phyloP scores from a whole-genome alignment of 2,113 vertebrate species.

The Maccullochella peelii region DNA sequence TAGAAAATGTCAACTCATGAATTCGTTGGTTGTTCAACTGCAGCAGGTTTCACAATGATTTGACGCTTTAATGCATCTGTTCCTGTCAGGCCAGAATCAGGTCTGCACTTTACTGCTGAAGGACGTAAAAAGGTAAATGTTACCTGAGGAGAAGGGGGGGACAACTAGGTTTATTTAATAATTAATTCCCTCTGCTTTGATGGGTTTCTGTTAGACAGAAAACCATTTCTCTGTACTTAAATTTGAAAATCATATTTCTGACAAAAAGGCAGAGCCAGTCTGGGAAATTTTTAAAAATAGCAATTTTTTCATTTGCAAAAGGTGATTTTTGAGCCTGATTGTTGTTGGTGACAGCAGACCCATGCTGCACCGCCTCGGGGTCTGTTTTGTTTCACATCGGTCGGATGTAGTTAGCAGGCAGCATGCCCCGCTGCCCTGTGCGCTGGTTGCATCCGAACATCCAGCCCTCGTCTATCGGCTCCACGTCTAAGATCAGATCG shows the following conservation, averaged over 20 bases:
- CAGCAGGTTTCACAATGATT: background rate
- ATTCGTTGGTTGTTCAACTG: background rate
- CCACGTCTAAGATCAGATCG: constrained; percentile 92
- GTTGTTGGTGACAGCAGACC: background rate
- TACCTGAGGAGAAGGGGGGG: constrained; percentile 8
- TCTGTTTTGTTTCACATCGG: constrained; percentile 80
- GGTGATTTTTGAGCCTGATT: background rate
- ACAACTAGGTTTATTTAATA: constrained; percentile 1
- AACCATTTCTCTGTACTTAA: background rate
- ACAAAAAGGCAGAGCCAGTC: no score
- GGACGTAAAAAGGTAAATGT: constrained; percentile 15
- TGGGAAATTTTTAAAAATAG: background rate
- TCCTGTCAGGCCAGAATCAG: background rate
- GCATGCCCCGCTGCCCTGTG: constrained; percentile 94
- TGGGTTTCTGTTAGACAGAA: background rate
- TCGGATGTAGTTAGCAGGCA: constrained; percentile 95
- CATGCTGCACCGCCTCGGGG: background rate
- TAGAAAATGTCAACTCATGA: background rate
- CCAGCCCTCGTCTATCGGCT: constrained; percentile 96
- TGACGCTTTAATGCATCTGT: background rate
- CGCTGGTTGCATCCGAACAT: constrained; percentile 96
- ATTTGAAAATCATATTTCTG: background rate
- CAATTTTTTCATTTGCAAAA: constrained; percentile 4
- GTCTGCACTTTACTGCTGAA: background rate
- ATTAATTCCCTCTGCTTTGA: background rate